A percentile compares a stretch with the other conserved stretches of the same genome.
phyloP scores from a whole-genome alignment of 1,140 invertebrate genomes.

The Drosophila pandora region DNA sequence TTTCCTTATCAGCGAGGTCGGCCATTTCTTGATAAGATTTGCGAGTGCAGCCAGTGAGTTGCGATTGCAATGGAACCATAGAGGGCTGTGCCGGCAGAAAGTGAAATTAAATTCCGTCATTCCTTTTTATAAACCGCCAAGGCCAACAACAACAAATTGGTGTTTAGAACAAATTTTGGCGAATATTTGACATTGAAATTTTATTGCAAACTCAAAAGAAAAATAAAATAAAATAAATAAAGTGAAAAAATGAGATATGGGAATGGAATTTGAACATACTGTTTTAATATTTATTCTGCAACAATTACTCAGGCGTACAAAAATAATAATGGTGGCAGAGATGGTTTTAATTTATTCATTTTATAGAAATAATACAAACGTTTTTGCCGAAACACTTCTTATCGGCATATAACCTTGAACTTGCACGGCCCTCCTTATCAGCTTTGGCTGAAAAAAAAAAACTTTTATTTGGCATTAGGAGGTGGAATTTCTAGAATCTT shows the following conservation, averaged over 20 bases:
- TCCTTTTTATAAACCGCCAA: conserved; percentile 52
- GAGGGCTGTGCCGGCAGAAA: conserved; percentile 6
- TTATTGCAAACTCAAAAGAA: conserved; percentile 28
- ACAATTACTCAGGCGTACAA: background rate
- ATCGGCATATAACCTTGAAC: conserved; percentile 40
- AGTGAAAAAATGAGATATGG: conserved; percentile 40
- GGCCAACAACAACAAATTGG: conserved; percentile 15
- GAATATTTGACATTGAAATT: conserved; percentile 73
- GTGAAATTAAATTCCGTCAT: conserved; percentile 64
- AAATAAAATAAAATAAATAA: background rate
- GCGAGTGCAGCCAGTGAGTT: conserved; percentile 56
- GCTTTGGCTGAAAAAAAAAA: conserved; percentile 16
- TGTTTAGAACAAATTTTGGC: conserved; percentile 40
- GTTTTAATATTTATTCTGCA: conserved; percentile 63
- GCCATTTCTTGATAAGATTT: conserved; percentile 62
- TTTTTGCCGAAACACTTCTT: background rate
- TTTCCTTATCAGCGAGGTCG: conserved; percentile 73
- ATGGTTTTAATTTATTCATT: no score
- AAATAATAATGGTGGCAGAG: background rate
- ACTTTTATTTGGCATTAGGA: background rate
- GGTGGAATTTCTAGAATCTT: conserved; percentile 14
- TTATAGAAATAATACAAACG: background rate
- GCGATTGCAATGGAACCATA: conserved; percentile 32
- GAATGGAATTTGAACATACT: conserved; percentile 54
- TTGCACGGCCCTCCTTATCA: conserved; percentile 26